Conservation (phyloP, 2,797 vertebrate genomes). For the Sebastes oblongus region DNA sequence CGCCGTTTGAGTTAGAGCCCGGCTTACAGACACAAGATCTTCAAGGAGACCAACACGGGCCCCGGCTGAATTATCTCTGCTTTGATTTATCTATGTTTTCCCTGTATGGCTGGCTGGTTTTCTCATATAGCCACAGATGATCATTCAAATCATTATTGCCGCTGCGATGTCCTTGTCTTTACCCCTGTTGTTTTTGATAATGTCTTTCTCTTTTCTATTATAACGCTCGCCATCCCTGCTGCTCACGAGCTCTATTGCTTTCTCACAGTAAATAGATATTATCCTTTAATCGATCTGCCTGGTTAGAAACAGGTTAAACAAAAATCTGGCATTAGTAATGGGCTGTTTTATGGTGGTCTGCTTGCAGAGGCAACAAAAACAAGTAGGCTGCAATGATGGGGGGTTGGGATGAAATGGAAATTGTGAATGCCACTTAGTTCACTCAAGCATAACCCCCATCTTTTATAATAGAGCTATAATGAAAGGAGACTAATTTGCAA, state of each 20-base stretch:
- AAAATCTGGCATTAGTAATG: constrained; percentile 16
- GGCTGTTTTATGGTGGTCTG: constrained; percentile 4
- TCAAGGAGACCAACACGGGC: constrained; percentile 32
- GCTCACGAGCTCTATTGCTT: not conserved
- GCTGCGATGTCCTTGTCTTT: constrained; percentile 24
- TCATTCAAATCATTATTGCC: constrained; percentile 27
- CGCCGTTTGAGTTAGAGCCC: constrained; percentile 47
- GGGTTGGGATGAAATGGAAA: constrained; percentile 35
- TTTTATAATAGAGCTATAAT: constrained; percentile 30
- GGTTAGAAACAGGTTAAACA: constrained; percentile 14
- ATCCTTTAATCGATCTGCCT: not conserved
- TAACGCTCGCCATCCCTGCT: not conserved
- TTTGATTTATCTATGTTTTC: constrained; percentile 46
- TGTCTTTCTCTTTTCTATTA: not conserved
- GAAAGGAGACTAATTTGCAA: constrained; percentile 17
- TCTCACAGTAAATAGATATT: not conserved
- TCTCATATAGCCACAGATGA: constrained; percentile 37
- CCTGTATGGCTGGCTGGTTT: constrained; percentile 37
- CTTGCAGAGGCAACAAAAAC: not conserved
- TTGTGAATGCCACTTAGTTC: constrained; percentile 12
- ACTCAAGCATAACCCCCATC: constrained; percentile 11
- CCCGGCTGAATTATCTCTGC: constrained; percentile 19
- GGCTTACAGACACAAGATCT: constrained; percentile 38
- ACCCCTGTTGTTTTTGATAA: constrained; percentile 30
- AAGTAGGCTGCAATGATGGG: not conserved